Conservation (phyloP, 2,113 vertebrate species). For the Eleginops maclovinus region DNA sequence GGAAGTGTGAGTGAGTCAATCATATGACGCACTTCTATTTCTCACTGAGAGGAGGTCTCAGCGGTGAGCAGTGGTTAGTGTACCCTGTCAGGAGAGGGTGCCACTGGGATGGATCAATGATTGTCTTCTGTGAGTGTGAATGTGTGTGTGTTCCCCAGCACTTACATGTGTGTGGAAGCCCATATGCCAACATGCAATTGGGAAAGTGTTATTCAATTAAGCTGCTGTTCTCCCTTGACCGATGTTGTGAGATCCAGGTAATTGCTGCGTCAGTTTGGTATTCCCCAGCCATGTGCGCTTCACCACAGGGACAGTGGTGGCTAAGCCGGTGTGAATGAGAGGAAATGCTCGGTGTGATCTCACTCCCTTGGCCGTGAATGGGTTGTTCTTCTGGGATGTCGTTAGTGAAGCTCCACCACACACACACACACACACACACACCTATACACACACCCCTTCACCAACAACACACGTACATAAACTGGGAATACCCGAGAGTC, state of each 20-base stretch:
- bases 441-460: background rate
- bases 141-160: background rate
- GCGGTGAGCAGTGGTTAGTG: conserved; percentile 40
- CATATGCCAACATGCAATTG: conserved; percentile 31
- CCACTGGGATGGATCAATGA: conserved; percentile 58
- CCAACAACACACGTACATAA: conserved; percentile 16
- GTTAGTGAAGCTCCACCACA: conserved; percentile 72
- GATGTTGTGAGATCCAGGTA: conserved; percentile 69
- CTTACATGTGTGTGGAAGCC: background rate
- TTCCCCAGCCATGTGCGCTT: conserved; percentile 53
- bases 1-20: conserved; percentile 82
- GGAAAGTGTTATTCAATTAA: conserved; percentile 75
- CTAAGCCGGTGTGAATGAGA: conserved; percentile 67
- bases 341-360: conserved; percentile 59
- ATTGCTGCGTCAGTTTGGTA: conserved; percentile 72
- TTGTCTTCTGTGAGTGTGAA: conserved; percentile 46
- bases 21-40: conserved; percentile 55
- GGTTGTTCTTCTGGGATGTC: conserved; percentile 74
- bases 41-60: conserved; percentile 40
- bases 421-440: conserved; percentile 13
- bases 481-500: conserved; percentile 28
- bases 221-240: conserved; percentile 64
- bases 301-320: conserved; percentile 56
- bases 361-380: conserved; percentile 41
- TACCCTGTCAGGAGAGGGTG: conserved; percentile 43